These are phyloP conservation scores for Etheostoma cragini DNA, from an alignment of 2,113 vertebrate genomes.

Conservation along the genomic window DNA sequence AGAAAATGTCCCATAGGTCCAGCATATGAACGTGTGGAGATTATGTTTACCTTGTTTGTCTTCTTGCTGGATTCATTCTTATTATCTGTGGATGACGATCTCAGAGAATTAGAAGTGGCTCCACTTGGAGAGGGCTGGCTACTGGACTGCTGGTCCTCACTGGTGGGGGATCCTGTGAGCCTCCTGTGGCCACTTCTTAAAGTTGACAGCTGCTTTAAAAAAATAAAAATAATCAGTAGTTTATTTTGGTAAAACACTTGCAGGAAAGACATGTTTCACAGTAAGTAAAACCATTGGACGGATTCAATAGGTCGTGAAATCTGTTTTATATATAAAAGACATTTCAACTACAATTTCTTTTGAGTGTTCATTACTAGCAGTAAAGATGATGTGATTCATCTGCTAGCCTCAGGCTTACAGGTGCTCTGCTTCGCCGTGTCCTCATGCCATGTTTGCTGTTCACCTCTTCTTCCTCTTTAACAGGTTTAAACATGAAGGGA, in stretches of 20 bases:
- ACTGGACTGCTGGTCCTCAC: constrained; percentile 91
- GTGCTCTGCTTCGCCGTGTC: constrained; percentile 94
- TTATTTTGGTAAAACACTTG: constrained; percentile 6
- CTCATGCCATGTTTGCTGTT: constrained; percentile 98
- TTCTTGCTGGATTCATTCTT: constrained; percentile 92
- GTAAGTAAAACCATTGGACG: background rate
- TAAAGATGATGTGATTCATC: constrained; percentile 12
- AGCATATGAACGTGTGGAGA: background rate
- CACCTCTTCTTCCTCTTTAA: constrained; percentile 97
- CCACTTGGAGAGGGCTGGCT: constrained; percentile 89
- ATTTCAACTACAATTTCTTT: background rate
- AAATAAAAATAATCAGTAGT: constrained; percentile 6
- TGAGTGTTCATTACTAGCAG: background rate
- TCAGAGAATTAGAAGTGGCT: constrained; percentile 82
- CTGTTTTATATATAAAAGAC: background rate
- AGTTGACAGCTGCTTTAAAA: constrained; percentile 90
- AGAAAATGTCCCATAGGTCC: background rate
- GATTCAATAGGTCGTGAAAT: background rate
- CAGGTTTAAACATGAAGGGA: constrained; percentile 98
- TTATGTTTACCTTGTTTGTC: constrained; percentile 87
- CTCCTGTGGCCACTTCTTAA: constrained; percentile 97
- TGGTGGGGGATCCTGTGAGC: constrained; percentile 91
- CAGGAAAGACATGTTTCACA: background rate
- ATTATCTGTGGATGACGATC: constrained; percentile 92
- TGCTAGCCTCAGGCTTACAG: constrained; percentile 83